These are phyloP conservation scores for Sinocyclocheilus anshuiensis DNA, from an alignment of 2,113 vertebrate genomes.

Conservation along the genomic window DNA sequence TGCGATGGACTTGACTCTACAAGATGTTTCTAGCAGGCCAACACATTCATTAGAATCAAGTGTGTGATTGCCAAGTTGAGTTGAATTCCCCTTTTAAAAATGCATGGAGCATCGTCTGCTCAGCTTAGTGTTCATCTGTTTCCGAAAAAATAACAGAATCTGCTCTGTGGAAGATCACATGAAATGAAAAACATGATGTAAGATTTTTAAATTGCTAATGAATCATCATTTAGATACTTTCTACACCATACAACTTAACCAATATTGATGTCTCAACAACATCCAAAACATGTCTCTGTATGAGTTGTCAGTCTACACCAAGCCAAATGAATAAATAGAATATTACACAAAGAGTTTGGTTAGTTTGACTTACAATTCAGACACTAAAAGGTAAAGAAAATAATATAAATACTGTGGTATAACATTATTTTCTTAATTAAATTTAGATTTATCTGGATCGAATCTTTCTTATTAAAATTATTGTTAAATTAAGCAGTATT, in stretches of 20 bases:
- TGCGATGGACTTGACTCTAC: constrained; percentile 1
- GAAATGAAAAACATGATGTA: neutral
- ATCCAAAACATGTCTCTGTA: neutral
- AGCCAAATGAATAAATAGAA: neutral
- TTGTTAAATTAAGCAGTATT: neutral
- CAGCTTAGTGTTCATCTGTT: constrained; percentile 57
- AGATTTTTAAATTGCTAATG: neutral
- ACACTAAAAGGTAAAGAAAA: neutral
- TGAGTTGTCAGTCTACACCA: neutral
- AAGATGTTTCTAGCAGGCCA: constrained; percentile 14
- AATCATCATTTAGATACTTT: neutral
- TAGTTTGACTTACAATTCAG: neutral
- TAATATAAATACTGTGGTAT: neutral
- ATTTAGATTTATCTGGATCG: neutral
- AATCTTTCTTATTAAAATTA: neutral
- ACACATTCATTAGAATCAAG: constrained; percentile 49
- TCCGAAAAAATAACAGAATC: constrained; percentile 7
- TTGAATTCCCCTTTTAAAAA: constrained; percentile 61
- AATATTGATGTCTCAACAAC: neutral
- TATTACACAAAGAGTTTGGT: neutral
- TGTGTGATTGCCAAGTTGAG: constrained; percentile 67
- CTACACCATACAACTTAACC: neutral
- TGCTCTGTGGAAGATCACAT: neutral
- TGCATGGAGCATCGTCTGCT: constrained; percentile 65
- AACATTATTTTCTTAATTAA: neutral